Conservation (phyloP, 2,888 invertebrate species). For the Acrocera orbiculus region DNA sequence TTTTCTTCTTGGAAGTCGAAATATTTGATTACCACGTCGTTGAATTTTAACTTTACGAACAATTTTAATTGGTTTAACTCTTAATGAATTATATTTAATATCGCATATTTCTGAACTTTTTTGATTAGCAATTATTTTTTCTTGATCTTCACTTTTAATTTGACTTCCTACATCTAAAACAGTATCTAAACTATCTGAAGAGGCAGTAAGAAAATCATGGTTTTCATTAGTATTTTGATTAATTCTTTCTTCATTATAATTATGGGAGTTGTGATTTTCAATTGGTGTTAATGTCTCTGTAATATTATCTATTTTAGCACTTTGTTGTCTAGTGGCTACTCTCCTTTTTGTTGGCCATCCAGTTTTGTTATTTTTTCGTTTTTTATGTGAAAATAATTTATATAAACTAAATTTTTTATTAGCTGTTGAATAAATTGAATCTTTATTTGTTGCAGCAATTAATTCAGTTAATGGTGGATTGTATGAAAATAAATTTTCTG, state of each 20-base stretch:
- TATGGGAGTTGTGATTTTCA: too few species aligned
- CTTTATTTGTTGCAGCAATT: too few species aligned
- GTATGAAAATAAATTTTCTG: too few species aligned
- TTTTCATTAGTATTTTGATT: neutral
- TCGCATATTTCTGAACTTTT: neutral
- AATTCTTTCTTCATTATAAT: neutral
- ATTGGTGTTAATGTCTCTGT: neutral
- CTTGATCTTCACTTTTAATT: conserved; percentile 10
- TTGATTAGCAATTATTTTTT: conserved; percentile 3
- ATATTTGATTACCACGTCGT: neutral
- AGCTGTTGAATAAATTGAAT: too few species aligned
- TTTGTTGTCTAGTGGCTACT: conserved; percentile 15
- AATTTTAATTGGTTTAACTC: neutral
- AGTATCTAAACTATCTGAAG: conserved; percentile 29
- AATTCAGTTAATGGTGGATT: too few species aligned
- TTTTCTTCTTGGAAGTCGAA: too few species aligned
- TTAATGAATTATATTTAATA: too few species aligned
- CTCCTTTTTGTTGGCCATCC: conserved; percentile 57
- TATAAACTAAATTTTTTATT: conserved; percentile 6
- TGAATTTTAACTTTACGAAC: neutral
- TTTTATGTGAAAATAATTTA: conserved; percentile 8
- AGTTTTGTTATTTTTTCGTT: conserved; percentile 46
- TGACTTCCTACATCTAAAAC: conserved; percentile 26
- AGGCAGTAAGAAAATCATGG: conserved; percentile 27
- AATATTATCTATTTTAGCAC: neutral